Percentiles rank a stretch among this genome's conserved stretches.
Evolutionary conservation across 2,797 vertebrate species (phyloP).

Genomic region (Podarcis lilfordi): DNA sequence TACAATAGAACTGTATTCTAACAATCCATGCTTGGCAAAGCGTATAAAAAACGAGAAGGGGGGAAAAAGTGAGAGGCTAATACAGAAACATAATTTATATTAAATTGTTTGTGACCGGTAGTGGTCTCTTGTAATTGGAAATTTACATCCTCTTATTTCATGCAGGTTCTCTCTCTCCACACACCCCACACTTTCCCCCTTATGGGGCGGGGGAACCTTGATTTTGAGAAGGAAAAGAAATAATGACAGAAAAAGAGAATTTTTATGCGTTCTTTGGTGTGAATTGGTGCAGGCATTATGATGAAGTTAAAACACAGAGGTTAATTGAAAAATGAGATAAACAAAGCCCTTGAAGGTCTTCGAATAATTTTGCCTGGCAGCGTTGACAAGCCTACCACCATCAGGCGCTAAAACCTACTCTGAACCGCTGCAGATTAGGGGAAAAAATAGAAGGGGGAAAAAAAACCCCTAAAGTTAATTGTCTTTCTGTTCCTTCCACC

Average conservation of each 20-base stretch:
- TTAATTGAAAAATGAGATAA: slow-evolving; percentile 98
- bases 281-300: slow-evolving; percentile 84
- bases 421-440: slow-evolving; percentile 82
- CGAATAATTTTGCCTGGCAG: slow-evolving; percentile 86
- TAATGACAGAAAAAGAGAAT: slow-evolving; percentile 72
- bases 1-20: neutral
- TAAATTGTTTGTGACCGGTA: slow-evolving; percentile 71
- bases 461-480: slow-evolving; percentile 84
- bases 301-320: slow-evolving; percentile 90
- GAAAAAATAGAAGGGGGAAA: slow-evolving; percentile 77
- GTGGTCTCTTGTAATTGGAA: slow-evolving; percentile 81
- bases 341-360: slow-evolving; percentile 88
- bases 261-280: slow-evolving; percentile 86
- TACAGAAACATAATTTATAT: slow-evolving; percentile 62
- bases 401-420: slow-evolving; percentile 79
- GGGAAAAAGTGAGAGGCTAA: slow-evolving; percentile 35
- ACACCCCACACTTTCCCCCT: neutral
- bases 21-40: neutral
- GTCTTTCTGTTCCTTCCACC: slow-evolving; percentile 90
- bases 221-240: slow-evolving; percentile 80
- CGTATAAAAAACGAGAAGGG: slow-evolving; percentile 34
- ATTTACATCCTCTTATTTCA: slow-evolving; percentile 77
- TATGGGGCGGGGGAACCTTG: slow-evolving; percentile 55
- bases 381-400: slow-evolving; percentile 74
- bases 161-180: neutral